Evolutionary conservation across 2,888 invertebrate species (phyloP).

Genomic region (Mesopsocus fuscifrons): DNA sequence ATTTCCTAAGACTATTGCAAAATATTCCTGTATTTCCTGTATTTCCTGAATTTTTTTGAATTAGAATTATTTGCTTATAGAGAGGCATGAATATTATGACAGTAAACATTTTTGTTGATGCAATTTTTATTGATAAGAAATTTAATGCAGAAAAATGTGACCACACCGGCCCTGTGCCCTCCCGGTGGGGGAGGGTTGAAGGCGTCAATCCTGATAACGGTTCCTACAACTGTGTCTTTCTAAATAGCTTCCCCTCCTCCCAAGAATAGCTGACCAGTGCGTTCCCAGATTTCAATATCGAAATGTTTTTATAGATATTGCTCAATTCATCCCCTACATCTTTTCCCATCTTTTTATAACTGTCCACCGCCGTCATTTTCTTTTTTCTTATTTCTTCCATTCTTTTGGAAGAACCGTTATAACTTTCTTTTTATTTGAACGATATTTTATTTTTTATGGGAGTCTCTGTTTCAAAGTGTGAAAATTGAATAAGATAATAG

Average conservation of each 20-base stretch:
- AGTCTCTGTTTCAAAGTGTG: not conserved
- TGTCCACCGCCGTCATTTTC: not conserved
- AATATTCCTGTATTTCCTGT: too few relatives aligned
- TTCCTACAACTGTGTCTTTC: constrained; percentile 6
- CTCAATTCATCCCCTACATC: not conserved
- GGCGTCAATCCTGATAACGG: constrained; percentile 8
- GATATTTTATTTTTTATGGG: not conserved
- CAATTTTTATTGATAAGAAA: too few relatives aligned
- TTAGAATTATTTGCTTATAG: too few relatives aligned
- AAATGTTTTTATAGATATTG: constrained; percentile 9
- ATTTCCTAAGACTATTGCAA: too few relatives aligned
- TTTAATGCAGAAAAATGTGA: too few relatives aligned
- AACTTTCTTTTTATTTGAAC: not conserved
- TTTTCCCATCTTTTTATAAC: not conserved
- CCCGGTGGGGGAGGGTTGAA: too few relatives aligned
- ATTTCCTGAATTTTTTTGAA: too few relatives aligned
- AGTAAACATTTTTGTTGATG: too few relatives aligned
- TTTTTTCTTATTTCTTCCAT: not conserved
- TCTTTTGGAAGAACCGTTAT: not conserved
- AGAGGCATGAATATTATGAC: too few relatives aligned
- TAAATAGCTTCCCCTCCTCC: constrained; percentile 2
- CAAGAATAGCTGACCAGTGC: constrained; percentile 3
- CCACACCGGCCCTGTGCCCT: too few relatives aligned
- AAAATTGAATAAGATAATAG: not conserved
- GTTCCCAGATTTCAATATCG: constrained; percentile 10